phyloP scores from a whole-genome alignment of 2,113 vertebrate genomes.

The Galeopterus variegatus region DNA sequence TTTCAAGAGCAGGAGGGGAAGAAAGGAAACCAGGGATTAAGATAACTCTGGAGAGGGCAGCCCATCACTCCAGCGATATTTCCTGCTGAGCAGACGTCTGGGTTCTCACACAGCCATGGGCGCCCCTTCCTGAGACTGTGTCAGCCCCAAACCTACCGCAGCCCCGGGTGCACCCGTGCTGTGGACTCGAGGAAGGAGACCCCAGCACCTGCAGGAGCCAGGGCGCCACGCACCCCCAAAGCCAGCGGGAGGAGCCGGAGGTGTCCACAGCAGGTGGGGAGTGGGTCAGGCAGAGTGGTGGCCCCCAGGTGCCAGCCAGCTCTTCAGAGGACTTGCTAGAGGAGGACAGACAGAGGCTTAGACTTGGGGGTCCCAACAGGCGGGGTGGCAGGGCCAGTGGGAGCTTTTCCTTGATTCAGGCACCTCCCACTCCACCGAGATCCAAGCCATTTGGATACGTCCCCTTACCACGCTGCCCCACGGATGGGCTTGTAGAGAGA shows the following conservation, averaged over 20 bases:
- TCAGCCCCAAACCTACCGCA: not conserved
- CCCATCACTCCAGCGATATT: fast-evolving
- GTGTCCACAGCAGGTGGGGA: fast-evolving
- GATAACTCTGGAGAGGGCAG: not conserved
- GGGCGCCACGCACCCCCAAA: too few relatives aligned
- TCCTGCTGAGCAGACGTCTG: not conserved
- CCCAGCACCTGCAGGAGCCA: fast-evolving
- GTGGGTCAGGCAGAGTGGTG: fast-evolving
- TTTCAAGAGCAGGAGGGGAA: not conserved
- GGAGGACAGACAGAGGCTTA: not conserved
- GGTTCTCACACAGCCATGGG: not conserved
- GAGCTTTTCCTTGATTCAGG: too few relatives aligned
- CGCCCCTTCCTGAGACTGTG: fast-evolving
- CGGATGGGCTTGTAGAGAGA: fast-evolving
- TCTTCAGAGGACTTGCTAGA: fast-evolving
- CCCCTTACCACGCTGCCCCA: fast-evolving
- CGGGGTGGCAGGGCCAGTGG: fast-evolving
- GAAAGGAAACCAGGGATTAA: slow-evolving; percentile 5
- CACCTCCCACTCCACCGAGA: not conserved
- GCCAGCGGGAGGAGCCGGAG: not conserved
- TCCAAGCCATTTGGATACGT: not conserved
- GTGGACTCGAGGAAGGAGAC: not conserved
- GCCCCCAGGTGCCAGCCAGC: too few relatives aligned
- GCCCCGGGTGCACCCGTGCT: fast-evolving
- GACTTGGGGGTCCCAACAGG: fast-evolving